Conservation (phyloP, 2,797 vertebrate genomes). For the Tenualosa ilisha region DNA sequence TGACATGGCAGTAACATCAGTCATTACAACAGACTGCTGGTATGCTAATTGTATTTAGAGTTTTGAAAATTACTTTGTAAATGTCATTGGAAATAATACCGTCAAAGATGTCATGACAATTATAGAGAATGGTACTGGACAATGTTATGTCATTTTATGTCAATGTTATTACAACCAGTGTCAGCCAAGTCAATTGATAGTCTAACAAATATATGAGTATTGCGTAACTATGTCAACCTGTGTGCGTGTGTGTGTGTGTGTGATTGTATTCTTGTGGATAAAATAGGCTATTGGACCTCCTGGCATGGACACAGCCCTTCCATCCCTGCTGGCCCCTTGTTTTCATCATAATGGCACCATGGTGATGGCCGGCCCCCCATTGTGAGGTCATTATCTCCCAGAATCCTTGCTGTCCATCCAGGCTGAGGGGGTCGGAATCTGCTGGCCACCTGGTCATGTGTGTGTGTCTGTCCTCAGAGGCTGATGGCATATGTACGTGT, state of each 20-base stretch:
- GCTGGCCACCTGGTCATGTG: neutral
- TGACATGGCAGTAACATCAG: neutral
- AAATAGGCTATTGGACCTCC: neutral
- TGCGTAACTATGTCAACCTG: neutral
- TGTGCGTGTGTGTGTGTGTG: neutral
- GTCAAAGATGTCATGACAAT: neutral
- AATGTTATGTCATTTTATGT: neutral
- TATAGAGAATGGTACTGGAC: neutral
- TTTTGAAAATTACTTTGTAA: too few relatives aligned
- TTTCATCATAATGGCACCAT: slow-evolving; percentile 6
- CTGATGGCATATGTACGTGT: neutral
- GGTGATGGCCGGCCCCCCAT: neutral
- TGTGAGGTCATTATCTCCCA: slow-evolving; percentile 5
- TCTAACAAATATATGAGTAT: neutral
- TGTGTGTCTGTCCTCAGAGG: neutral
- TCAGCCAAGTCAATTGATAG: neutral
- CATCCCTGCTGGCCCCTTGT: neutral
- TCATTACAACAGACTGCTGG: too few relatives aligned
- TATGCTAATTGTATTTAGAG: too few relatives aligned
- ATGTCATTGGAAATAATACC: too few relatives aligned
- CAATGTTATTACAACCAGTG: neutral
- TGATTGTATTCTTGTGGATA: neutral
- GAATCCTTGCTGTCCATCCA: neutral
- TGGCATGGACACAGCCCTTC: neutral
- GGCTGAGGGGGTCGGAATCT: neutral